phyloP scores from a whole-genome alignment of 2,113 vertebrate genomes.

The Amia ocellicauda region DNA sequence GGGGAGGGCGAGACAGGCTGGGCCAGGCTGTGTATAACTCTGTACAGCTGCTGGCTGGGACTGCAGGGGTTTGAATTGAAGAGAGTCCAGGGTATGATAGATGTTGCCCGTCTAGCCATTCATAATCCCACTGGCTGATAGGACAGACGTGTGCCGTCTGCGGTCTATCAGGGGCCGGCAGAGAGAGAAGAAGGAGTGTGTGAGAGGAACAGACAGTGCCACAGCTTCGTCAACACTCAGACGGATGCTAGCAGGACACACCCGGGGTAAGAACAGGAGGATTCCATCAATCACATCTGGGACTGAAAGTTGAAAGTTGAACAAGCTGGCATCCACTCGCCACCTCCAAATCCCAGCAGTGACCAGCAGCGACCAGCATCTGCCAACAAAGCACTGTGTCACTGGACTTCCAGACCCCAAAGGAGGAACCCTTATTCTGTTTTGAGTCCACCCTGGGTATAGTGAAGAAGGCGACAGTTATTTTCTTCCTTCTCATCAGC shows the following conservation, averaged over 20 bases:
- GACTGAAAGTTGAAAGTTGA: too few species aligned
- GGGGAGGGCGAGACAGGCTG: not conserved
- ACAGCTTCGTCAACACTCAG: not conserved
- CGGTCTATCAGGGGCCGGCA: not conserved
- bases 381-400: too few species aligned
- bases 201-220: conserved; percentile 6
- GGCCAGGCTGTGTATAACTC: too few species aligned
- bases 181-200: not conserved
- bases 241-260: not conserved
- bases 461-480: too few species aligned
- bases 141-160: not conserved
- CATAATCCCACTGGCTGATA: not conserved
- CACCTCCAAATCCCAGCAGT: too few species aligned
- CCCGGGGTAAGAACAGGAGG: not conserved
- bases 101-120: not conserved
- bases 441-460: too few species aligned
- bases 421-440: too few species aligned
- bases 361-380: too few species aligned
- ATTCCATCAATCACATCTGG: not conserved
- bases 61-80: not conserved
- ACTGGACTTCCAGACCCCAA: too few species aligned
- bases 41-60: not conserved
- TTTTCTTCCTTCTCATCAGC: not conserved
- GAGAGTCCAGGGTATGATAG: not conserved
- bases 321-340: too few species aligned